phyloP scores from a whole-genome alignment of 2,888 invertebrate genomes.

The Chrysomela aeneicollis region DNA sequence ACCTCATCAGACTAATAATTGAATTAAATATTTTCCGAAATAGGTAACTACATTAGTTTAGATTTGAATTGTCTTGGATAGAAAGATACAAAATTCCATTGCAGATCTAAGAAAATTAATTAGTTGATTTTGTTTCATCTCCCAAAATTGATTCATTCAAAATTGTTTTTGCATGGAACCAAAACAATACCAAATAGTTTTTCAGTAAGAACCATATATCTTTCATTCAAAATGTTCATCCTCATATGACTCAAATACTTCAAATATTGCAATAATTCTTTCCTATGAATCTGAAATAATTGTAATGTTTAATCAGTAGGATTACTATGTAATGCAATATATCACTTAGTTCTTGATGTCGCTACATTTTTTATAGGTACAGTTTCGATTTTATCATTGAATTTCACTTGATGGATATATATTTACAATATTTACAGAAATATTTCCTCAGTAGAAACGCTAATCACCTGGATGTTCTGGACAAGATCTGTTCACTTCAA shows the following conservation, averaged over 20 bases:
- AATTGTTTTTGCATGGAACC: not conserved
- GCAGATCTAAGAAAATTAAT: too few species aligned
- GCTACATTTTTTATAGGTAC: slow-evolving; percentile 12
- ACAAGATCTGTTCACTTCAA: slow-evolving; percentile 98
- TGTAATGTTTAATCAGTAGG: slow-evolving; percentile 1
- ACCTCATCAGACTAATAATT: not conserved
- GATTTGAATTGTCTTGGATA: too few species aligned
- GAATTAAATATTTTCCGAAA: not conserved
- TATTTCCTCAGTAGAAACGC: slow-evolving; percentile 50
- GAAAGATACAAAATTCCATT: too few species aligned
- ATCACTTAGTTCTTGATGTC: slow-evolving; percentile 10
- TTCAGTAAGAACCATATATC: not conserved
- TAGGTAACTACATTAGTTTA: too few species aligned
- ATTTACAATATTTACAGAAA: slow-evolving; percentile 54
- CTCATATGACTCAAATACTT: slow-evolving; percentile 11
- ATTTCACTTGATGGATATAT: slow-evolving; percentile 41
- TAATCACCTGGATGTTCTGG: slow-evolving; percentile 98
- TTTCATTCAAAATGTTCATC: not conserved
- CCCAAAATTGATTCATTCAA: not conserved
- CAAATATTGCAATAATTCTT: not conserved
- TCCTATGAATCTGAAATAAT: slow-evolving; percentile 11
- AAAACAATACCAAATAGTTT: not conserved
- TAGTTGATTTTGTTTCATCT: too few species aligned
- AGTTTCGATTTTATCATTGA: slow-evolving; percentile 45
- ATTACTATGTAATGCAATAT: slow-evolving; percentile 4